Evolutionary conservation across 2,888 invertebrate genomes (phyloP).

Genomic region (Ophioninae sp.): DNA sequence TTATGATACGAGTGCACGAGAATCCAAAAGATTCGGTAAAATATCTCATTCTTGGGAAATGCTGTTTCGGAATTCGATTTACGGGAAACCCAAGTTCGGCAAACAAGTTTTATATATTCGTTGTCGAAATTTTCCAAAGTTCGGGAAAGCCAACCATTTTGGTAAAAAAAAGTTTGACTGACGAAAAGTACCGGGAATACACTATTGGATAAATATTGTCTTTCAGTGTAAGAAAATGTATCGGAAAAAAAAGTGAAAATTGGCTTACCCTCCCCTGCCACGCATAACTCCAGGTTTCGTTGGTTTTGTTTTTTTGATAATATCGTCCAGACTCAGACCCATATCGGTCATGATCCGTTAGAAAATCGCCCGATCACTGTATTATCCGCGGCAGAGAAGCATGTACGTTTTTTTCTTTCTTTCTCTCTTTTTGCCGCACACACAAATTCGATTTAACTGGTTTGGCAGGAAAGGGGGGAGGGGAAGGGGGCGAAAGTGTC

Average conservation of each 20-base stretch:
- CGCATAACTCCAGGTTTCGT: conserved; percentile 70
- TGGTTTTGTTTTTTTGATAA: conserved; percentile 79
- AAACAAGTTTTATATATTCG: neutral
- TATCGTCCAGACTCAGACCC: conserved; percentile 80
- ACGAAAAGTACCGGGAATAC: neutral
- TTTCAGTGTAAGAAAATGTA: neutral
- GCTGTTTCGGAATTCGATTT: neutral
- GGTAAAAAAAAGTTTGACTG: neutral
- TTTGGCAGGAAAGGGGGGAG: neutral
- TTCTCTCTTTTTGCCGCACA: neutral
- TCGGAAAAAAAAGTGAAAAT: neutral
- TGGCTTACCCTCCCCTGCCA: conserved; percentile 74
- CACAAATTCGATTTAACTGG: conserved; percentile 21
- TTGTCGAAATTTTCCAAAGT: neutral
- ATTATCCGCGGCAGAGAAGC: conserved; percentile 8
- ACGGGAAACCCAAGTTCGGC: neutral
- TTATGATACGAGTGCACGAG: neutral
- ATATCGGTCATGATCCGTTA: conserved; percentile 56
- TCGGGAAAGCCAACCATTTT: neutral
- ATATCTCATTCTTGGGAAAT: neutral
- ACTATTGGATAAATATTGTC: neutral
- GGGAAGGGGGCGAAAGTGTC: conserved; percentile 1
- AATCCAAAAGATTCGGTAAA: neutral
- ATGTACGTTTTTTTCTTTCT: conserved; percentile 23
- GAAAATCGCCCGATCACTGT: conserved; percentile 10